phyloP scores from a whole-genome alignment of 1,140 invertebrate genomes.

The Hyles euphorbiae region DNA sequence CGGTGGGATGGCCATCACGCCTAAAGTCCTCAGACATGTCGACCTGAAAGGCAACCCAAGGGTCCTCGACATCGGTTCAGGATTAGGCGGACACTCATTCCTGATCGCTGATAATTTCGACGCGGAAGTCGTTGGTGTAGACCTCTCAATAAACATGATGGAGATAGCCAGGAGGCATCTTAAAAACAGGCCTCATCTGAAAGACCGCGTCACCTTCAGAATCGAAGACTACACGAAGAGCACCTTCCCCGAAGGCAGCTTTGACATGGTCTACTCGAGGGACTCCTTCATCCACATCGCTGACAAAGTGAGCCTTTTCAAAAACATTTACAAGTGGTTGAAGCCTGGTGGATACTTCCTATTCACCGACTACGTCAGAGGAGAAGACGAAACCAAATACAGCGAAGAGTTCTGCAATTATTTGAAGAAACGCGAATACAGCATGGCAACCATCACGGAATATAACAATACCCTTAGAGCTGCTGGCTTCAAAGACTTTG shows the following conservation, averaged over 20 bases:
- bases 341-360: slow-evolving; percentile 6
- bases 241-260: slow-evolving; percentile 1
- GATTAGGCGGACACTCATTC: slow-evolving; percentile 4
- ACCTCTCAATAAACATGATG: slow-evolving; percentile 5
- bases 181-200: slow-evolving; percentile 1
- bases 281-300: slow-evolving; percentile 6
- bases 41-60: neutral
- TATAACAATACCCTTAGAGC: neutral
- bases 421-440: slow-evolving; percentile 1
- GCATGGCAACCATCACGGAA: slow-evolving; percentile 3
- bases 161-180: slow-evolving; percentile 1
- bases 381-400: slow-evolving; percentile 5
- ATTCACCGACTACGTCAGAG: slow-evolving; percentile 5
- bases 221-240: slow-evolving; percentile 8
- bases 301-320: neutral
- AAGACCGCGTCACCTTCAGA: neutral
- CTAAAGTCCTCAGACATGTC: slow-evolving; percentile 1
- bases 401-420: slow-evolving; percentile 1
- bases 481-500: neutral
- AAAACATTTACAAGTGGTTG: slow-evolving; percentile 6
- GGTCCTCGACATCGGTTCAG: slow-evolving; percentile 3
- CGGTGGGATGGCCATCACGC: slow-evolving; percentile 1
- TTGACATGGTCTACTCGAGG: slow-evolving; percentile 4
- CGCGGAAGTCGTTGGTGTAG: neutral
- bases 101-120: slow-evolving; percentile 7